Evolutionary conservation across 2,113 vertebrate species (phyloP).

Genomic region (Rhegmatorhina hoffmannsi): DNA sequence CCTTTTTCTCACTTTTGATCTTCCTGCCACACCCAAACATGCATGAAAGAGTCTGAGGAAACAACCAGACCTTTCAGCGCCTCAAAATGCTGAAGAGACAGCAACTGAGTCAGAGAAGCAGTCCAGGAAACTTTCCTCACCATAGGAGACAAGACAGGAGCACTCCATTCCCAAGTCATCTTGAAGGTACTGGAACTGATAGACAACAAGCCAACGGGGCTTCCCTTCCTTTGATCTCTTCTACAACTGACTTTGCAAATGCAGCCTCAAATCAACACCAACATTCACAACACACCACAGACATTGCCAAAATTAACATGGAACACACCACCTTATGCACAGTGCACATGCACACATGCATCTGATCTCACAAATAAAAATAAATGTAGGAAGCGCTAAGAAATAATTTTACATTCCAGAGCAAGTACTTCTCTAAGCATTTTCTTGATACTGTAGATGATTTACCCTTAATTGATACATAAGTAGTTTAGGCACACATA

Average conservation of each 20-base stretch:
- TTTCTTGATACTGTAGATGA: neutral
- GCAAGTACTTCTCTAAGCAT: neutral
- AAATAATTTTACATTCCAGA: neutral
- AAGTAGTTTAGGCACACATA: neutral
- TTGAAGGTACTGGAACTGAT: neutral
- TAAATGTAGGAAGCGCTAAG: neutral
- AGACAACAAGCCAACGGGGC: accelerated
- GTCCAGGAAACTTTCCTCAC: neutral
- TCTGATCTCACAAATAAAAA: neutral
- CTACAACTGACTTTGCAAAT: neutral
- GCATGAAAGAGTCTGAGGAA: neutral
- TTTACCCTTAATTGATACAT: neutral
- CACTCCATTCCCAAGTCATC: neutral
- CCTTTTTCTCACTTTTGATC: neutral
- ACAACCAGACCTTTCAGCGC: neutral
- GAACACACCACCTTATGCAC: neutral
- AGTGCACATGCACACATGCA: accelerated
- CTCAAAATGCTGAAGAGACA: neutral
- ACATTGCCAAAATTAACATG: accelerated
- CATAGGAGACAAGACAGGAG: neutral
- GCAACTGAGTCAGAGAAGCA: neutral
- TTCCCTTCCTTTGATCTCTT: neutral
- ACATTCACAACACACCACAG: neutral
- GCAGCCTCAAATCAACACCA: neutral
- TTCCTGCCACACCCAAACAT: neutral